Percentiles rank a stretch among this genome's conserved stretches.
Conservation (phyloP, 2,113 vertebrate genomes). For the Thunnus thynnus region DNA sequence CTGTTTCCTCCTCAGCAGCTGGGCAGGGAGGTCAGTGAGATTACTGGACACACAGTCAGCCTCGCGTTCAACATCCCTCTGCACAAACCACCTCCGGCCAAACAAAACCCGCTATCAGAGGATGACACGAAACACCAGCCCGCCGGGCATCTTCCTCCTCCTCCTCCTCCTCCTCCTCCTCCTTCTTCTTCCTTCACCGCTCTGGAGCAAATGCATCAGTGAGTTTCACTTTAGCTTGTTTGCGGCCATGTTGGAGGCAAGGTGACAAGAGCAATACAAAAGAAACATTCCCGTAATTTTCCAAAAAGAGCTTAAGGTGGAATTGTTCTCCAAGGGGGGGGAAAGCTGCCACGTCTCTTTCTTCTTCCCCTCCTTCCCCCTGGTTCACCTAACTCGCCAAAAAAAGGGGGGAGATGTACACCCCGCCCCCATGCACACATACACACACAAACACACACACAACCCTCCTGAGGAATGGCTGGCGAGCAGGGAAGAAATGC, state of each 20-base stretch:
- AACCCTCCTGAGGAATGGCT: slow-evolving; percentile 75
- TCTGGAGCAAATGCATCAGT: slow-evolving; percentile 65
- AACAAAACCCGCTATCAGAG: slow-evolving; percentile 63
- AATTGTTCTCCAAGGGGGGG: slow-evolving; percentile 64
- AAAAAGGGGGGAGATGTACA: slow-evolving; percentile 24
- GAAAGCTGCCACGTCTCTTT: slow-evolving; percentile 52
- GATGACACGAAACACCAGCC: slow-evolving; percentile 61
- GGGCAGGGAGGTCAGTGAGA: slow-evolving; percentile 56
- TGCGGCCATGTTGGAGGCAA: slow-evolving; percentile 80
- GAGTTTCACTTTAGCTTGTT: slow-evolving; percentile 68
- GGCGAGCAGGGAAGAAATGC: slow-evolving; percentile 80
- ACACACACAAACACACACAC: slow-evolving; percentile 41
- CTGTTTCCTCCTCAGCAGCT: slow-evolving; percentile 33
- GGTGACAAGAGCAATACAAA: slow-evolving; percentile 79
- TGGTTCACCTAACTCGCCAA: slow-evolving; percentile 62
- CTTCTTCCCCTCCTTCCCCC: slow-evolving; percentile 23
- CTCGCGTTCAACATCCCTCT: slow-evolving; percentile 43
- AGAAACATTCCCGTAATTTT: slow-evolving; percentile 79
- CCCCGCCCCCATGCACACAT: slow-evolving; percentile 6
- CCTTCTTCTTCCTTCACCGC: slow-evolving; percentile 39
- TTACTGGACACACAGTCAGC: slow-evolving; percentile 55
- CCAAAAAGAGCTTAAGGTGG: slow-evolving; percentile 78
- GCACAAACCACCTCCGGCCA: slow-evolving; percentile 58
- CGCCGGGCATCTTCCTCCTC: slow-evolving; percentile 56
- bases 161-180: slow-evolving; percentile 33